Conservation (phyloP, 2,888 invertebrate species). For the Drosophila differens region DNA sequence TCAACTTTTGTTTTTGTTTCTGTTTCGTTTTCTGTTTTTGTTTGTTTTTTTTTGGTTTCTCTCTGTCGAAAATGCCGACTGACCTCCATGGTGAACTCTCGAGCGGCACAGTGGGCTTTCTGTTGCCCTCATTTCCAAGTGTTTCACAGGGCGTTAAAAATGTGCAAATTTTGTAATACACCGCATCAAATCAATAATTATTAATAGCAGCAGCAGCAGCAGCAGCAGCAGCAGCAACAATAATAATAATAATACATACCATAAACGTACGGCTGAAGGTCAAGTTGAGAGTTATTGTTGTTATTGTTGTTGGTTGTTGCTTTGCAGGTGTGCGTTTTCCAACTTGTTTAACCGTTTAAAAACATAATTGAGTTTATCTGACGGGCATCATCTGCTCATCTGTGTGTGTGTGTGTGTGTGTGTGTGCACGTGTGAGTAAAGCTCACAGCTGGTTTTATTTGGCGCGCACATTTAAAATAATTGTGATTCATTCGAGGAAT, state of each 20-base stretch:
- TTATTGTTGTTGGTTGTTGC: slow-evolving; percentile 3
- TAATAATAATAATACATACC: slow-evolving; percentile 19
- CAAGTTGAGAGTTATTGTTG: slow-evolving; percentile 46
- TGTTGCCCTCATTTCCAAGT: slow-evolving; percentile 36
- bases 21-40: background rate
- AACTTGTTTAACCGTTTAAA: slow-evolving; percentile 50
- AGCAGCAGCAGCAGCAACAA: slow-evolving; percentile 1
- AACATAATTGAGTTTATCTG: slow-evolving; percentile 57
- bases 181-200: slow-evolving; percentile 49
- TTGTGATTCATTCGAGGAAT: background rate
- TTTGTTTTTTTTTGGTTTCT: background rate
- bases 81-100: slow-evolving; percentile 26
- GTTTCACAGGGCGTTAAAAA: slow-evolving; percentile 40
- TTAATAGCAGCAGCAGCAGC: slow-evolving; percentile 5
- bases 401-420: background rate
- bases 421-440: background rate
- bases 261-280: slow-evolving; percentile 44
- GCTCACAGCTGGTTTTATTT: background rate
- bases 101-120: slow-evolving; percentile 21
- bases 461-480: background rate
- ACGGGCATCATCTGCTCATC: slow-evolving; percentile 18
- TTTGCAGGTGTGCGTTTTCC: slow-evolving; percentile 31
- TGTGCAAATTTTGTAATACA: slow-evolving; percentile 43
- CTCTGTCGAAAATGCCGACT: slow-evolving; percentile 1
- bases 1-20: slow-evolving; percentile 6